These are phyloP conservation scores for Margaritifera margaritifera DNA, from an alignment of 2,888 invertebrate species.

Conservation along the genomic window DNA sequence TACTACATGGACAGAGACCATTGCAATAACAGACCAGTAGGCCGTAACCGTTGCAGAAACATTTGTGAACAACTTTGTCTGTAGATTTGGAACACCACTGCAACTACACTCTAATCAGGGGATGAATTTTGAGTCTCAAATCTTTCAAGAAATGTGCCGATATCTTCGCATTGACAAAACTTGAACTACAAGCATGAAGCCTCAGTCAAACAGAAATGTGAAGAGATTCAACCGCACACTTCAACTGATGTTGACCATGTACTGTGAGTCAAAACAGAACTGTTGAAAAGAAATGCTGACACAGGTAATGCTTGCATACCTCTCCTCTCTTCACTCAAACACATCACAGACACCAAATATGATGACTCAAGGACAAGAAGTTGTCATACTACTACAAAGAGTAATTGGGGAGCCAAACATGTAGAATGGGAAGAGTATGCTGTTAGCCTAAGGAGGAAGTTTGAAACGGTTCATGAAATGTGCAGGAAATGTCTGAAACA, in stretches of 20 bases:
- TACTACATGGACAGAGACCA: background rate
- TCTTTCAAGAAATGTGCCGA: slow-evolving; percentile 12
- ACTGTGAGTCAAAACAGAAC: background rate
- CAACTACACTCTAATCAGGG: slow-evolving; percentile 28
- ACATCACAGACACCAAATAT: slow-evolving; percentile 5
- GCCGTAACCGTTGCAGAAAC: slow-evolving; percentile 12
- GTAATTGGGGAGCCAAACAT: background rate
- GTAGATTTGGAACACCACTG: slow-evolving; percentile 18
- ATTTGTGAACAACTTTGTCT: slow-evolving; percentile 15
- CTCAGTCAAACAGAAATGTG: slow-evolving; percentile 25
- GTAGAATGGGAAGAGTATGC: slow-evolving; percentile 11
- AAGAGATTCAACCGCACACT: slow-evolving; percentile 24
- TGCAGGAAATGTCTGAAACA: slow-evolving; percentile 5
- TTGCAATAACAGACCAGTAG: slow-evolving; percentile 16
- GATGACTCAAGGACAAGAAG: slow-evolving; percentile 6
- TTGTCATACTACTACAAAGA: slow-evolving; percentile 3
- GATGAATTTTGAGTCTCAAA: slow-evolving; percentile 21
- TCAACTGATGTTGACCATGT: slow-evolving; percentile 15
- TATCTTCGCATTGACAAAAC: slow-evolving; percentile 17
- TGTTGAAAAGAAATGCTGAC: slow-evolving; percentile 4
- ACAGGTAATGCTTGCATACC: too few species aligned
- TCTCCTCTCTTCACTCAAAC: slow-evolving; percentile 1
- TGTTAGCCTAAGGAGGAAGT: slow-evolving; percentile 7
- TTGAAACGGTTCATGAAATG: slow-evolving; percentile 16
- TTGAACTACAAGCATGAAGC: slow-evolving; percentile 19